Conservation (phyloP, 1,140 invertebrate species). For the Eupeodes corollae region DNA sequence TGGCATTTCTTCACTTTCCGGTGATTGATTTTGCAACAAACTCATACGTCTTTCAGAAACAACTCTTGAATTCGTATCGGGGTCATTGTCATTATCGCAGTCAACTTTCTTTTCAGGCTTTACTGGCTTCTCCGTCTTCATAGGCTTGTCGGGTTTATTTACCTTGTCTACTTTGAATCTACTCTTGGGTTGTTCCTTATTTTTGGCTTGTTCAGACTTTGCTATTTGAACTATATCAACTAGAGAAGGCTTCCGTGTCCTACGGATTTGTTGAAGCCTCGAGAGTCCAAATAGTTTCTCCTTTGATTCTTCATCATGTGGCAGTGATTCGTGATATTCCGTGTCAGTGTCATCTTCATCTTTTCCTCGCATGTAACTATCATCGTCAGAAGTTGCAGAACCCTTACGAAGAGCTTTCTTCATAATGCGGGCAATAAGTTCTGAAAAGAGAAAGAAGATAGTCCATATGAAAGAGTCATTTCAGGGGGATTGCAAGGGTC, state of each 20-base stretch:
- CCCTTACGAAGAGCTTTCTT: slow-evolving; percentile 47
- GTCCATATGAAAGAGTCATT: background rate
- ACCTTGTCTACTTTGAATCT: slow-evolving; percentile 26
- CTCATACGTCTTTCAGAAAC: slow-evolving; percentile 30
- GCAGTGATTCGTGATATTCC: slow-evolving; percentile 52
- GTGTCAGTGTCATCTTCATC: slow-evolving; percentile 49
- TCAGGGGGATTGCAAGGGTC: background rate
- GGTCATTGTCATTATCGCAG: slow-evolving; percentile 23
- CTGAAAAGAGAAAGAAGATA: slow-evolving; percentile 20
- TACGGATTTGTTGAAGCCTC: slow-evolving; percentile 28
- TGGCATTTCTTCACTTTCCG: slow-evolving; percentile 1
- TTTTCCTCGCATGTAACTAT: slow-evolving; percentile 26
- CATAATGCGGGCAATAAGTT: slow-evolving; percentile 51
- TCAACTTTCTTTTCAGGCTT: slow-evolving; percentile 11
- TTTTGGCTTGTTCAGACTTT: slow-evolving; percentile 21
- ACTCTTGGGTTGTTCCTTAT: slow-evolving; percentile 20
- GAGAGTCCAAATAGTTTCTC: slow-evolving; percentile 24
- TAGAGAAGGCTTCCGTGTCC: slow-evolving; percentile 30
- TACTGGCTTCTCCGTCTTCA: background rate
- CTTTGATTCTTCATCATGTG: slow-evolving; percentile 42
- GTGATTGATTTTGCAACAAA: slow-evolving; percentile 14
- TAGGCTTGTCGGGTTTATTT: slow-evolving; percentile 13
- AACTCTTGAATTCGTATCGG: slow-evolving; percentile 28
- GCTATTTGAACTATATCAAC: slow-evolving; percentile 35
- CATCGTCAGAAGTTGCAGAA: slow-evolving; percentile 42